Evolutionary conservation across 2,797 vertebrate genomes (phyloP).

Genomic region (Mormyrops boulengeri): DNA sequence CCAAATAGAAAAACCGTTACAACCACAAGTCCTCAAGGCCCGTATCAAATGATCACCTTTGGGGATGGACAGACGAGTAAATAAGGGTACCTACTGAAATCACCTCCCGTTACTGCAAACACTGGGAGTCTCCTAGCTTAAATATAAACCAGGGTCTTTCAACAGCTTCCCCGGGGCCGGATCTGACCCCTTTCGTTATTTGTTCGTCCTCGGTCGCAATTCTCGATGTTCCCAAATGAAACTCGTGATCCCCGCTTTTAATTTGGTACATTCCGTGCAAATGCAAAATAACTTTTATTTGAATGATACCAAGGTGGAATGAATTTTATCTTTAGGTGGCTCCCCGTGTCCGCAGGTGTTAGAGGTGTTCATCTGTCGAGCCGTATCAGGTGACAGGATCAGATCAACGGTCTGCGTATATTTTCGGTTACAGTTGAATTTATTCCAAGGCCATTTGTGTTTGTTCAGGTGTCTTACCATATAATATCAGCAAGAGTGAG

Average conservation of each 20-base stretch:
- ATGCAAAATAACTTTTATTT: background rate
- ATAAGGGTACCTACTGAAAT: background rate
- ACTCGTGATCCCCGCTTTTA: background rate
- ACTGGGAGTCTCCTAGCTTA: background rate
- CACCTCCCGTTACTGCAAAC: background rate
- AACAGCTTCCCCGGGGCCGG: background rate
- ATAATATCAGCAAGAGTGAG: background rate
- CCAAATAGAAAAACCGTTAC: slow-evolving; percentile 37
- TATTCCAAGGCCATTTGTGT: background rate
- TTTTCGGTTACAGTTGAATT: background rate
- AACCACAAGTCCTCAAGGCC: background rate
- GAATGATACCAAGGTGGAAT: background rate
- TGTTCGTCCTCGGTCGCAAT: background rate
- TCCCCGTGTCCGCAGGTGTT: background rate
- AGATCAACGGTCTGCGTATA: background rate
- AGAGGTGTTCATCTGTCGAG: background rate
- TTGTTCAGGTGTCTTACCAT: background rate
- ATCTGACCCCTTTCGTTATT: background rate
- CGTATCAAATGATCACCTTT: slow-evolving; percentile 2
- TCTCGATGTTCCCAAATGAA: background rate
- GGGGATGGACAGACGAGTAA: background rate
- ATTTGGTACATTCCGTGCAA: background rate
- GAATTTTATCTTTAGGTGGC: background rate
- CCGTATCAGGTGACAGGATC: background rate
- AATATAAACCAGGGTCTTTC: background rate